These are phyloP conservation scores for Cyanistes caeruleus DNA, from an alignment of 2,113 vertebrate species.

Conservation along the genomic window DNA sequence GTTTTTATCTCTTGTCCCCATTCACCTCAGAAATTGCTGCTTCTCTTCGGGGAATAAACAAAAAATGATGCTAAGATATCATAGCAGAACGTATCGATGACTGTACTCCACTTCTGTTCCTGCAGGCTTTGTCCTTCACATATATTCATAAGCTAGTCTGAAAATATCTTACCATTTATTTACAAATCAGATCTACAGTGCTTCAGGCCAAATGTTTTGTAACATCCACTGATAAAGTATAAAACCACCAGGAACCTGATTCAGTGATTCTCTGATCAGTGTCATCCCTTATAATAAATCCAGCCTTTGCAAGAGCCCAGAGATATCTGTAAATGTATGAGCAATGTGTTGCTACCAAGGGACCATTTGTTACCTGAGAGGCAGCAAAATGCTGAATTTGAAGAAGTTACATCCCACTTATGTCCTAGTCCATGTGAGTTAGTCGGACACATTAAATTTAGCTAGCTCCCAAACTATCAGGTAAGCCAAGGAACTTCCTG, in stretches of 20 bases:
- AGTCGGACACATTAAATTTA: neutral
- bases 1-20: neutral
- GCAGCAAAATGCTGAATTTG: neutral
- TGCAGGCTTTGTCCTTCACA: neutral
- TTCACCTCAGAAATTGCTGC: neutral
- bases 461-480: neutral
- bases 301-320: neutral
- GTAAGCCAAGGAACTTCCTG: neutral
- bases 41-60: neutral
- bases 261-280: neutral
- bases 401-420: neutral
- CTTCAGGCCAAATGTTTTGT: neutral
- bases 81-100: neutral
- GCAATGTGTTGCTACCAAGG: fast-evolving
- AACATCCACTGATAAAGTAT: neutral
- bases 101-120: neutral
- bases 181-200: neutral
- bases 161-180: neutral
- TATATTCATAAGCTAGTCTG: neutral
- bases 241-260: neutral
- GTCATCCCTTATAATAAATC: neutral
- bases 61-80: neutral
- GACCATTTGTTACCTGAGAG: neutral
- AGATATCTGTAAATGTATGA: neutral
- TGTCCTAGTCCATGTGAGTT: neutral